Conservation (phyloP, 2,113 vertebrate species). For the Myrmecobius fasciatus region DNA sequence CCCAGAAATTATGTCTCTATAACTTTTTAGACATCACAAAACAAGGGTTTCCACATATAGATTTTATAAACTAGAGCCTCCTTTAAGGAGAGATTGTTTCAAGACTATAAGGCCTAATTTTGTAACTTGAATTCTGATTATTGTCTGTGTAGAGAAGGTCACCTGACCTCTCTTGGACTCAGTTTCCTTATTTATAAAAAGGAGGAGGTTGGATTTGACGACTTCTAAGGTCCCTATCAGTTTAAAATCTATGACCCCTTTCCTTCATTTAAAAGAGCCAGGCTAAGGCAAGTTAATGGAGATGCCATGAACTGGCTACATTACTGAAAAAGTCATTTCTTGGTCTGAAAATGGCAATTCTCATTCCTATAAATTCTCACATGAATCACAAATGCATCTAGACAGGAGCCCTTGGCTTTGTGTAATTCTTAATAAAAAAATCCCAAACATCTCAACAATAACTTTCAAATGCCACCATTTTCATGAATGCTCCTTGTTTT, state of each 20-base stretch:
- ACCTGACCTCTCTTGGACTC: background rate
- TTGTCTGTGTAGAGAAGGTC: background rate
- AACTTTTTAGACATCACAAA: background rate
- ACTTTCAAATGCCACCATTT: background rate
- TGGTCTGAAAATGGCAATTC: background rate
- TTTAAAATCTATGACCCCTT: background rate
- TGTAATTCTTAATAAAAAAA: background rate
- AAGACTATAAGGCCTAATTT: background rate
- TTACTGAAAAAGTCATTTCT: background rate
- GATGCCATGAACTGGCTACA: background rate
- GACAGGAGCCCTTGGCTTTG: background rate
- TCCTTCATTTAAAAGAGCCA: background rate
- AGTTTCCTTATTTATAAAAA: background rate
- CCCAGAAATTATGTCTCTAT: no score
- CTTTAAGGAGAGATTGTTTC: background rate
- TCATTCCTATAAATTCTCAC: background rate
- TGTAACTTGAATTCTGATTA: background rate
- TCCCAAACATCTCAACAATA: background rate
- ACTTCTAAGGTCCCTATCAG: background rate
- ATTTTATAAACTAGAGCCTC: background rate
- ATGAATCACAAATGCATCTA: background rate
- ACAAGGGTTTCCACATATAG: background rate
- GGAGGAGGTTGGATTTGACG: background rate
- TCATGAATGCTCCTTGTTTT: background rate
- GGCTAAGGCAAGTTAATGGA: background rate